Conservation (phyloP, 1,140 invertebrate species). For the Drosophila paulistorum region DNA sequence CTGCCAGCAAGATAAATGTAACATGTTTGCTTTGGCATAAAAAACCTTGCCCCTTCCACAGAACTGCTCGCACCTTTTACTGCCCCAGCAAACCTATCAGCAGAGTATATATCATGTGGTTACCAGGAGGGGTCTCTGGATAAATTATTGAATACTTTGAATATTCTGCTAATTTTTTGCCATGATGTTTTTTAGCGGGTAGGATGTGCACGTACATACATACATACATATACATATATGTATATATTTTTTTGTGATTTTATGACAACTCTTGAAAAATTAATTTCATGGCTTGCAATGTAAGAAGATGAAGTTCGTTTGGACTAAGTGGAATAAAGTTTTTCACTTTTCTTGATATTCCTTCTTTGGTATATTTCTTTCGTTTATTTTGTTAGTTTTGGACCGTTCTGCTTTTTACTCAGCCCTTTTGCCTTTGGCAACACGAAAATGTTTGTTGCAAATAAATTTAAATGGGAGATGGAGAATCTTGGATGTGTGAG, state of each 20-base stretch:
- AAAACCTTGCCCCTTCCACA: slow-evolving; percentile 14
- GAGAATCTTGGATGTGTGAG: slow-evolving; percentile 1
- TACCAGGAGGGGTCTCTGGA: slow-evolving; percentile 19
- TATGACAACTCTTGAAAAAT: slow-evolving; percentile 2
- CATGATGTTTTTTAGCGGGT: not conserved
- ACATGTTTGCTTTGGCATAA: slow-evolving; percentile 64
- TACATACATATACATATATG: too few relatives aligned
- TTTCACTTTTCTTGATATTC: slow-evolving; percentile 16
- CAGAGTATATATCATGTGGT: slow-evolving; percentile 55
- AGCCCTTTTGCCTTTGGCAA: slow-evolving; percentile 29
- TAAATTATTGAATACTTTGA: slow-evolving; percentile 52
- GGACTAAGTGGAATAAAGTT: not conserved
- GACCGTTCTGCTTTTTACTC: slow-evolving; percentile 34
- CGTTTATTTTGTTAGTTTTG: slow-evolving; percentile 16
- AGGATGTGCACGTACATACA: too few relatives aligned
- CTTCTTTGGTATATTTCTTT: not conserved
- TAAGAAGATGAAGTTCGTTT: not conserved
- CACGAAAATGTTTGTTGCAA: slow-evolving; percentile 56
- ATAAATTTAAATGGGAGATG: slow-evolving; percentile 62
- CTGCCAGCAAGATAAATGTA: slow-evolving; percentile 70
- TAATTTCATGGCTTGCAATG: not conserved
- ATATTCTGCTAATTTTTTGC: slow-evolving; percentile 7
- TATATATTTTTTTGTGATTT: not conserved
- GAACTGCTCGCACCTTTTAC: not conserved
- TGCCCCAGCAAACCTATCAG: slow-evolving; percentile 33